phyloP scores from a whole-genome alignment of 1,140 invertebrate genomes.

The Odontomachus brunneus region DNA sequence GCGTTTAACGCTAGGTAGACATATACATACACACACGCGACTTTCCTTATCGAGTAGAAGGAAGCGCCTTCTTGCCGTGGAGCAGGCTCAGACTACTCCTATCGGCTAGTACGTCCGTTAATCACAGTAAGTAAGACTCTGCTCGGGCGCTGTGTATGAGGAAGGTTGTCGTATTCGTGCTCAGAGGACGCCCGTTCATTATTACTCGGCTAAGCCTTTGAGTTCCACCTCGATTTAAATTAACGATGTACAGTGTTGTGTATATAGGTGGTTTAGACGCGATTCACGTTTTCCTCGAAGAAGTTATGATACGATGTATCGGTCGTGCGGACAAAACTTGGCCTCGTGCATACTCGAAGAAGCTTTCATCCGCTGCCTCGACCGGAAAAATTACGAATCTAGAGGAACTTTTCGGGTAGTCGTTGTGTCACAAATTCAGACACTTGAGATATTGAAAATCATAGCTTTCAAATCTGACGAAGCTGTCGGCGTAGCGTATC shows the following conservation, averaged over 20 bases:
- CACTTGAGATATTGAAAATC: too few species aligned
- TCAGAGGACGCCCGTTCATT: neutral
- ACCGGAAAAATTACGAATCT: neutral
- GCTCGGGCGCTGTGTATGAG: neutral
- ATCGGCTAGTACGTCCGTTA: slow-evolving; percentile 6
- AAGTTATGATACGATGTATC: neutral
- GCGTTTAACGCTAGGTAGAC: slow-evolving; percentile 8
- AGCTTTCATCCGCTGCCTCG: slow-evolving; percentile 41
- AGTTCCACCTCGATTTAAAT: slow-evolving; percentile 17
- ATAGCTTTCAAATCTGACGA: too few species aligned
- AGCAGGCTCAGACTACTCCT: neutral
- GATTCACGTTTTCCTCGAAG: slow-evolving; percentile 45
- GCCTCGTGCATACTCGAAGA: slow-evolving; percentile 39
- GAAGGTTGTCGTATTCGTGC: neutral
- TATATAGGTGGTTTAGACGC: slow-evolving; percentile 58
- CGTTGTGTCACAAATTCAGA: too few species aligned
- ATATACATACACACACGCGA: slow-evolving; percentile 5
- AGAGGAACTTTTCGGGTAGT: neutral
- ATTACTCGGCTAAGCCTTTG: neutral
- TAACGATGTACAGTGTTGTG: slow-evolving; percentile 70
- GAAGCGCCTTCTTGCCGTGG: slow-evolving; percentile 16
- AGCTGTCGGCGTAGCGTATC: too few species aligned
- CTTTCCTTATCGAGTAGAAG: slow-evolving; percentile 41
- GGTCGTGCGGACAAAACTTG: slow-evolving; percentile 35
- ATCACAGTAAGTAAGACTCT: slow-evolving; percentile 46